Base-by-base conservation (phyloP, 2,797 vertebrate genomes). In the Neomorphus geoffroyi region DNA sequence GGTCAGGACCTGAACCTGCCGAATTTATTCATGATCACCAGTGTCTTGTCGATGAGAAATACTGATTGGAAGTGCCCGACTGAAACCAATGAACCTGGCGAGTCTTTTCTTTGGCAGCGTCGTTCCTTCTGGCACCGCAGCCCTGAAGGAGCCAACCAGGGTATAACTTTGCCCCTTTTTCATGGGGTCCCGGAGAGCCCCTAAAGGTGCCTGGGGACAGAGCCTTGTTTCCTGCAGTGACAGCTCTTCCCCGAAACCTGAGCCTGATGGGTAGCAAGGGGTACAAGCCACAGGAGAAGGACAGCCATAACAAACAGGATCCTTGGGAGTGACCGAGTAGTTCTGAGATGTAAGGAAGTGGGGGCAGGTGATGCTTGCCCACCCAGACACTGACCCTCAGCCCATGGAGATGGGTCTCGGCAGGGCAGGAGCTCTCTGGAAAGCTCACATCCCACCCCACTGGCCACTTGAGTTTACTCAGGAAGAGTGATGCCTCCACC, bases 241-340 rank as follows among this genome's bases (percentile, higher is more conserved):
- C 60, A 71, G 21, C 27, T 50, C 26, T 54, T 82, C 22, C 51
- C 51, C 19, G 41, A 80, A 50, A 43, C 45, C 39, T 5, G 2
- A 45, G n/a, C 13, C 32, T 3, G 45, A 27, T 23, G 24, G 46
- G 45, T 54, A 90, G 58, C n/a, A 32, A 39, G n/a, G 18, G 26
- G 6, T 10, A 28, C 15, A 51, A 69, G n/a, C 5, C 26, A 21
- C 45, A 26, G 27, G 60, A 85, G 28, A 39, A 80, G 57, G 11
- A 64, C 23, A 15, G 18, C 28, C 11, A 2, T 24, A 8, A 50
- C 61, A 73, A n/a, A 10, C 5, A 22, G n/a, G 43, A 35, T 37
- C 10, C 28, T 4, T 35, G 43, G 26, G 65, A 32, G 9, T 11
- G n/a, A n/a, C 7, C 11, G 32, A 37, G 39, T 10, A 0, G 1